Evolutionary conservation across 2,113 vertebrate species (phyloP).

Genomic region (Empidonax traillii): DNA sequence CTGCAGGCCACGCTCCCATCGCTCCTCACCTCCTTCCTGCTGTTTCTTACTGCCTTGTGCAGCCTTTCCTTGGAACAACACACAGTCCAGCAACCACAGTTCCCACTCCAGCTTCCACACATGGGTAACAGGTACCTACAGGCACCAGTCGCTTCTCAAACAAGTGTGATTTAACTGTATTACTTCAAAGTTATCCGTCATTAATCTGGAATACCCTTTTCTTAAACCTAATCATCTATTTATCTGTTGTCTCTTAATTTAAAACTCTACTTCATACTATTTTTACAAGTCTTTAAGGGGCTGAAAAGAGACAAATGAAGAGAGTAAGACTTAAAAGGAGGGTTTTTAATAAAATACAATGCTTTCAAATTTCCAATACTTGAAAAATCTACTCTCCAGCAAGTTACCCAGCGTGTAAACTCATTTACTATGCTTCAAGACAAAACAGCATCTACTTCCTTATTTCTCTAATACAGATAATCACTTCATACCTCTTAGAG

Average conservation of each 20-base stretch:
- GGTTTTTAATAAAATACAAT: neutral
- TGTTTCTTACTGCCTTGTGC: neutral
- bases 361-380: neutral
- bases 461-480: neutral
- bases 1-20: accelerated
- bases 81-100: accelerated
- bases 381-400: neutral
- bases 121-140: accelerated
- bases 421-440: neutral
- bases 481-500: neutral
- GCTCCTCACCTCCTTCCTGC: accelerated
- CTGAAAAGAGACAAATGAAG: neutral
- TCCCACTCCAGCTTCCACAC: neutral
- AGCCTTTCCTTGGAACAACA: accelerated
- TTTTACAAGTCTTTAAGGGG: neutral
- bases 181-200: neutral
- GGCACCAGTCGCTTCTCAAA: accelerated
- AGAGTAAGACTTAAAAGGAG: neutral
- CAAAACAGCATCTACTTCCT: neutral
- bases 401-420: neutral
- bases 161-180: neutral
- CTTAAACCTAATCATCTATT: neutral
- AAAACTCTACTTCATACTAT: neutral
- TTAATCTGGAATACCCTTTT: neutral
- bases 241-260: neutral